Evolutionary conservation across 2,888 invertebrate species (phyloP), one percentile per base, ranked within the genome.

Genomic region (Ischnus inquisitorius): DNA sequence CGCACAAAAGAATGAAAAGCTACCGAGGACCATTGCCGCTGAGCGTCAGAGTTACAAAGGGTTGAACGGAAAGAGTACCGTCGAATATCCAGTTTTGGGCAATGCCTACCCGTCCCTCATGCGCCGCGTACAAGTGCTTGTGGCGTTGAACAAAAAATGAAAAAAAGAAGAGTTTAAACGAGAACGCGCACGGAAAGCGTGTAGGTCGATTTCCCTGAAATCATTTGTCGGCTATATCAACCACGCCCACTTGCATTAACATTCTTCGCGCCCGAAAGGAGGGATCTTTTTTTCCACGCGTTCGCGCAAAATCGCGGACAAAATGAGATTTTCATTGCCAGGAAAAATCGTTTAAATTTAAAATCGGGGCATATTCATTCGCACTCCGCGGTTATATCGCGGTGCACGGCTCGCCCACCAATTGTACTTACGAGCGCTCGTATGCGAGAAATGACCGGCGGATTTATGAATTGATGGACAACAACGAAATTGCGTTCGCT

Each of bases 21-120:
- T 34, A 57, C 41, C 54, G 54, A 68, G 77, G 71, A 79, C 67
- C 79, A 77, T 64, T 77, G 75, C 57, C 64, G 51, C 46, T 39
- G 46, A 46, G 83, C 74, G 84, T 69, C 62, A 74, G 86, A 89
- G 87, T 89, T 89, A 91, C 91, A 92, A 92, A 92, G 91, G 90
- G 88, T 84, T 85, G 81, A 87, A 88, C 87, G 88, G 87, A 88
- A 90, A 91, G 89, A 65, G 72, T 88, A 89, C 88, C 83, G 86
- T 85, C 67, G 68, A 78, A 85, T 85, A 89, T 89, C 87, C 88
- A 89, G 88, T 91, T 91, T 87, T 85, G 62, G 69, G 68, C 74
- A 72, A 80, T 74, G 68, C 54, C 46, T 39, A 6, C 34, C 34
- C 34, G 4, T 8, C 34, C 34, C 34, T n/a, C n/a, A n/a, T n/a